Percentiles rank a stretch among this genome's conserved stretches.
These are phyloP conservation scores for Bombus ignitus DNA, from an alignment of 1,140 invertebrate species.

Conservation along the genomic window DNA sequence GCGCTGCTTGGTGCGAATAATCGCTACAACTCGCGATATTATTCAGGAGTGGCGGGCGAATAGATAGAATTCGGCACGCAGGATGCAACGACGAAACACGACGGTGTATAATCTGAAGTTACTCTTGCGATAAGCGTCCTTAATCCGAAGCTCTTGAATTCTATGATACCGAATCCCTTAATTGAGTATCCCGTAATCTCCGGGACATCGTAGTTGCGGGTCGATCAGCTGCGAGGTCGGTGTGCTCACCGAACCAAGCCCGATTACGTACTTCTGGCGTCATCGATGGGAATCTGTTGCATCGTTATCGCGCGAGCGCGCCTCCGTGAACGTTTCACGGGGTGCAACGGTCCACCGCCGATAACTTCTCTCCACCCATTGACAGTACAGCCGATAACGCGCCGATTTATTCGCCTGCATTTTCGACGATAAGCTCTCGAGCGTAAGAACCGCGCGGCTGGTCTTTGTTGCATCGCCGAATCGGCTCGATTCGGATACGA, in stretches of 20 bases:
- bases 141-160: conserved; percentile 71
- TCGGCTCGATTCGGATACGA: not conserved
- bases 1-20: not conserved
- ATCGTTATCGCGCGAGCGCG: conserved; percentile 46
- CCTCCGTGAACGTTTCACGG: conserved; percentile 15
- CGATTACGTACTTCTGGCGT: conserved; percentile 42
- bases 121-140: conserved; percentile 68
- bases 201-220: conserved; percentile 60
- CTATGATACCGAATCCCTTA: conserved; percentile 72
- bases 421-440: conserved; percentile 32
- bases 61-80: conserved; percentile 22
- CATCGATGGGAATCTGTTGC: conserved; percentile 52
- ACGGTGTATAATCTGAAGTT: conserved; percentile 60
- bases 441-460: conserved; percentile 41
- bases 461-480: conserved; percentile 23
- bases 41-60: not conserved
- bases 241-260: conserved; percentile 11
- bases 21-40: not conserved
- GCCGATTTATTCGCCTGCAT: conserved; percentile 40
- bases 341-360: conserved; percentile 1
- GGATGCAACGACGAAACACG: conserved; percentile 1
- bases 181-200: conserved; percentile 72
- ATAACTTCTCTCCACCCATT: conserved; percentile 30
- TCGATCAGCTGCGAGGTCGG: conserved; percentile 55
- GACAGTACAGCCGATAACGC: conserved; percentile 31